Evolutionary conservation across 2,797 vertebrate genomes (phyloP).

Genomic region (Syncerus caffer): DNA sequence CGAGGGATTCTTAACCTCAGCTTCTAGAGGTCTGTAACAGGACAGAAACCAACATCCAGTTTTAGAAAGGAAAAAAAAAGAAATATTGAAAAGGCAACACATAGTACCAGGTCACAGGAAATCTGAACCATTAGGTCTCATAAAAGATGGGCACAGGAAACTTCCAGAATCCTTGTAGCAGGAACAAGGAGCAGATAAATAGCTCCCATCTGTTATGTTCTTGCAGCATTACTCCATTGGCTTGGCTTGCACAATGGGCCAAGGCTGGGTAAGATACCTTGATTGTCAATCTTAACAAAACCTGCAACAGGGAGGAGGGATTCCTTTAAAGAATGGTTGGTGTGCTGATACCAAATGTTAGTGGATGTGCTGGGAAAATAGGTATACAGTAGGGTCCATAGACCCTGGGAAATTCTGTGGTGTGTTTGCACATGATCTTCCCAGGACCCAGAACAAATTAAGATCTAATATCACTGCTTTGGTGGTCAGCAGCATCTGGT

Average conservation of each 20-base stretch:
- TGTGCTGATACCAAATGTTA: background rate
- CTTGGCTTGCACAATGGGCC: background rate
- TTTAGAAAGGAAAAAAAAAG: background rate
- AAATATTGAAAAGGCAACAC: background rate
- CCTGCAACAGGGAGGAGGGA: background rate
- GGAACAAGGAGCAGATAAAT: background rate
- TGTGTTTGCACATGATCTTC: background rate
- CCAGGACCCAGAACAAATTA: background rate
- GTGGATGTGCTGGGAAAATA: background rate
- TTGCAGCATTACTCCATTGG: background rate
- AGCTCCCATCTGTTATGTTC: background rate
- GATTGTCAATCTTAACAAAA: background rate
- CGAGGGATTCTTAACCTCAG: background rate
- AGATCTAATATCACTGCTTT: background rate
- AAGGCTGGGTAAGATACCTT: background rate
- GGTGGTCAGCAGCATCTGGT: background rate
- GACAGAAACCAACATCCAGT: constrained; percentile 3
- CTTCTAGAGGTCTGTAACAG: background rate
- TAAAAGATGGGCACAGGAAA: background rate
- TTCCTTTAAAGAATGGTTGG: background rate
- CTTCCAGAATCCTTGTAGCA: background rate
- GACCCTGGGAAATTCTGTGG: background rate
- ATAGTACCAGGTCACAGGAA: background rate
- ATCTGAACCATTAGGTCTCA: background rate
- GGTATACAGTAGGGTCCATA: background rate